These are phyloP conservation scores for Tanytarsus gracilentus DNA, from an alignment of 2,888 invertebrate species.

Conservation along the genomic window DNA sequence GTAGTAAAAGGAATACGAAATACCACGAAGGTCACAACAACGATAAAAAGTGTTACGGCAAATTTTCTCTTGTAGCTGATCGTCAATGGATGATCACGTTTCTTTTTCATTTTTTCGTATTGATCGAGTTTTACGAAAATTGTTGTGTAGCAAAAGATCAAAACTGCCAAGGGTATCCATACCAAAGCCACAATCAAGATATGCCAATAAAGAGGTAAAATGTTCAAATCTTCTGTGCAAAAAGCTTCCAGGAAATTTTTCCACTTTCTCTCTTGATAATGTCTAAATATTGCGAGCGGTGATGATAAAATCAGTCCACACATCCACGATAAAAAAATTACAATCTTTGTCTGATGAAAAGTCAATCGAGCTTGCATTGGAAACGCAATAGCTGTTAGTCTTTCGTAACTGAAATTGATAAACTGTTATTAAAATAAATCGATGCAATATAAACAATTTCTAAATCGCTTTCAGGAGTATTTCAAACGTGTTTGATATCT, in stretches of 20 bases:
- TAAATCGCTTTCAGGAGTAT: constrained; percentile 67
- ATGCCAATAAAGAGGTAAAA: constrained; percentile 68
- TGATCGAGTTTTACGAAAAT: constrained; percentile 60
- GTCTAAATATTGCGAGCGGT: constrained; percentile 55
- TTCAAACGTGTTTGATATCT: constrained; percentile 46
- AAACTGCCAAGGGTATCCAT: constrained; percentile 65
- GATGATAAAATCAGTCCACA: constrained; percentile 52
- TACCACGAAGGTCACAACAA: constrained; percentile 56
- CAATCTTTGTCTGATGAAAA: constrained; percentile 52
- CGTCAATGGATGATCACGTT: constrained; percentile 52
- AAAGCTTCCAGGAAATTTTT: constrained; percentile 63
- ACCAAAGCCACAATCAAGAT: constrained; percentile 64
- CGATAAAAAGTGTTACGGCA: constrained; percentile 59
- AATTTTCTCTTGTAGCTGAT: constrained; percentile 59
- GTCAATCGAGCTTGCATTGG: constrained; percentile 62
- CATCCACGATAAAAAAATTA: constrained; percentile 60
- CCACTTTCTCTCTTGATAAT: constrained; percentile 65
- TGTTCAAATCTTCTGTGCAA: constrained; percentile 58
- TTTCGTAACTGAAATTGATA: constrained; percentile 65
- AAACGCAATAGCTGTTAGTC: constrained; percentile 69
- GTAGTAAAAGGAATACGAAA: constrained; percentile 68
- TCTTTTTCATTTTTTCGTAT: constrained; percentile 53
- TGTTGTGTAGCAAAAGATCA: constrained; percentile 63
- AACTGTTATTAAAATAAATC: not conserved
- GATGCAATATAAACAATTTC: constrained; percentile 49